phyloP scores from a whole-genome alignment of 2,888 invertebrate species.

The Epinotia demarniana region DNA sequence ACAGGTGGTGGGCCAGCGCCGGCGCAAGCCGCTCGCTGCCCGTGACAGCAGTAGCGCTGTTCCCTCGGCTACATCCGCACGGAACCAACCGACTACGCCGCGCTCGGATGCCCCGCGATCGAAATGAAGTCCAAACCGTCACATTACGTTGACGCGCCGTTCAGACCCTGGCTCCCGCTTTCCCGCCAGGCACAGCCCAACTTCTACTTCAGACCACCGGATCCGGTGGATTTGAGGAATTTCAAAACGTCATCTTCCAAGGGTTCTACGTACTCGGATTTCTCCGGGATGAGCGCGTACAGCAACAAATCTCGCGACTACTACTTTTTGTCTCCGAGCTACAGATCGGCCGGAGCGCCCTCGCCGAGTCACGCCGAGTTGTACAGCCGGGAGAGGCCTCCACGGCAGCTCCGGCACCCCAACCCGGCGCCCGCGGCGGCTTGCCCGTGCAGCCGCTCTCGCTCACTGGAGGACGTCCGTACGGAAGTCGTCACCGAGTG shows the following conservation, averaged over 20 bases:
- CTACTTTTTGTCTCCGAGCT: slow-evolving; percentile 89
- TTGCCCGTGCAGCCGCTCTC: slow-evolving; percentile 87
- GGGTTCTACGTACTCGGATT: slow-evolving; percentile 80
- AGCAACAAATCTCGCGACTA: slow-evolving; percentile 79
- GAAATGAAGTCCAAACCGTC: slow-evolving; percentile 87
- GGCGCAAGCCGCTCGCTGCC: slow-evolving; percentile 65
- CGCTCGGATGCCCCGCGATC: slow-evolving; percentile 82
- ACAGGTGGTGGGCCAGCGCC: slow-evolving; percentile 68
- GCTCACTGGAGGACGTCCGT: slow-evolving; percentile 89
- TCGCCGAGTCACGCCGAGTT: slow-evolving; percentile 71
- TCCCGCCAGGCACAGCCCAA: slow-evolving; percentile 82
- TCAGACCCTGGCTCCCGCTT: slow-evolving; percentile 88
- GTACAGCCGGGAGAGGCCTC: slow-evolving; percentile 70
- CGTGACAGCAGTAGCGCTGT: slow-evolving; percentile 77
- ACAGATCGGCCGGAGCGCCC: slow-evolving; percentile 87
- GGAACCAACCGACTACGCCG: slow-evolving; percentile 73
- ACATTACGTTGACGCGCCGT: slow-evolving; percentile 80
- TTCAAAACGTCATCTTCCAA: slow-evolving; percentile 76
- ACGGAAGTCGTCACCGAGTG: slow-evolving; percentile 87
- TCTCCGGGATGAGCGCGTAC: slow-evolving; percentile 81
- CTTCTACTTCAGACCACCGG: slow-evolving; percentile 80
- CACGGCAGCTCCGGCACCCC: slow-evolving; percentile 76
- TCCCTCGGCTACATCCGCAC: slow-evolving; percentile 79
- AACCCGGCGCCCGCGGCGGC: slow-evolving; percentile 67
- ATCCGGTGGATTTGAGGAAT: slow-evolving; percentile 79